phyloP scores from a whole-genome alignment of 2,888 invertebrate genomes.

The Nebria salina region DNA sequence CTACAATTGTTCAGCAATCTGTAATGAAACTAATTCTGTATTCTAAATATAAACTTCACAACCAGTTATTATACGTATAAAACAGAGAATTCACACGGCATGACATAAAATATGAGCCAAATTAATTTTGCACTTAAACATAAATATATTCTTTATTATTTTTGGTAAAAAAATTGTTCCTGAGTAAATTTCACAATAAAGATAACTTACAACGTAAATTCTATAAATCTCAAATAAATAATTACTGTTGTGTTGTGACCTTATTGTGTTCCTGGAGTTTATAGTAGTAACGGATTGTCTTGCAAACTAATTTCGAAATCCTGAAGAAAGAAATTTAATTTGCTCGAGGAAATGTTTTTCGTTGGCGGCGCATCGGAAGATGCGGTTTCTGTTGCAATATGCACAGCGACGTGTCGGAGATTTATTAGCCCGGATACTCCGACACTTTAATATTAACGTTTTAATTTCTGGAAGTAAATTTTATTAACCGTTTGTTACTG shows the following conservation, averaged over 20 bases:
- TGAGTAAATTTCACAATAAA: not conserved
- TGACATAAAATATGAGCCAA: not conserved
- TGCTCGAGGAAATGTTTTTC: slow-evolving; percentile 26
- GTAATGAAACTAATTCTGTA: slow-evolving; percentile 46
- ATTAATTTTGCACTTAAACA: not conserved
- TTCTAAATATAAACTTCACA: slow-evolving; percentile 43
- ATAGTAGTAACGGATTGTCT: slow-evolving; percentile 13
- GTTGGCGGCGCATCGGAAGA: slow-evolving; percentile 9
- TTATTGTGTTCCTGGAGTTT: not conserved
- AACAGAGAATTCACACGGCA: not conserved
- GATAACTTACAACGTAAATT: not conserved
- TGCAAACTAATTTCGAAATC: slow-evolving; percentile 40
- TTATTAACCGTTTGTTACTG: slow-evolving; percentile 28
- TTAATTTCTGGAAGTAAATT: slow-evolving; percentile 45
- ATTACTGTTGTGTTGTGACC: not conserved
- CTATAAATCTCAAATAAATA: not conserved
- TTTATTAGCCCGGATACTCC: slow-evolving; percentile 35
- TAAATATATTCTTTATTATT: not conserved
- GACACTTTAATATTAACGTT: slow-evolving; percentile 45
- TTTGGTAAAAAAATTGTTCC: too few relatives aligned
- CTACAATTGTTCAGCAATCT: slow-evolving; percentile 46
- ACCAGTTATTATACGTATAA: slow-evolving; percentile 28
- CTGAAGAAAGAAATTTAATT: slow-evolving; percentile 40
- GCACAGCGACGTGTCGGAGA: slow-evolving; percentile 27
- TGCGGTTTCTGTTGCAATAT: slow-evolving; percentile 29